phyloP scores from a whole-genome alignment of 2,113 vertebrate genomes.

The Nestor notabilis region DNA sequence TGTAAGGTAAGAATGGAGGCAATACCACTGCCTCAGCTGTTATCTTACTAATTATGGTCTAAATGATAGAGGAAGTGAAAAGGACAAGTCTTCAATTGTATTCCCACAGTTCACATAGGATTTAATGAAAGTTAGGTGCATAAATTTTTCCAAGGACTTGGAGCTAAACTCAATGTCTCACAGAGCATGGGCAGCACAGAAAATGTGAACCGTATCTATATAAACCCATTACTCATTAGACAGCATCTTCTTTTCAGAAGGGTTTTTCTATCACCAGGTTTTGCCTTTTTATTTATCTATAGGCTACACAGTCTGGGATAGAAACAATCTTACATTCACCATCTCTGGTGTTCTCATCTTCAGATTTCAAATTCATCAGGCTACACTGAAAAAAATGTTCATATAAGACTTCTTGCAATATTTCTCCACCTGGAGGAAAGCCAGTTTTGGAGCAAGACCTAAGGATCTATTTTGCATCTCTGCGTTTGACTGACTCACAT shows the following conservation, averaged over 20 bases:
- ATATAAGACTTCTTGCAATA: not conserved
- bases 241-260: not conserved
- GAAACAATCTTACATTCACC: not conserved
- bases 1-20: not conserved
- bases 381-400: not conserved
- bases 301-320: rapidly evolving
- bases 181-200: not conserved
- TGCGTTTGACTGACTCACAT: not conserved
- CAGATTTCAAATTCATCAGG: not conserved
- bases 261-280: not conserved
- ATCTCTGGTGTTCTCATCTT: not conserved
- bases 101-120: not conserved
- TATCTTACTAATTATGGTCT: not conserved
- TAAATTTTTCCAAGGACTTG: not conserved
- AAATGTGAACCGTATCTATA: not conserved
- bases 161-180: not conserved
- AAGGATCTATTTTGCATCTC: not conserved
- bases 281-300: not conserved
- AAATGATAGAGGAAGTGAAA: not conserved
- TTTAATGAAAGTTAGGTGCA: not conserved
- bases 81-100: not conserved
- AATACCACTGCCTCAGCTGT: not conserved
- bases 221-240: not conserved
- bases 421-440: not conserved
- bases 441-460: not conserved